These are phyloP conservation scores for Scaptomyza tumidula DNA, from an alignment of 2,888 invertebrate genomes.

Conservation along the genomic window DNA sequence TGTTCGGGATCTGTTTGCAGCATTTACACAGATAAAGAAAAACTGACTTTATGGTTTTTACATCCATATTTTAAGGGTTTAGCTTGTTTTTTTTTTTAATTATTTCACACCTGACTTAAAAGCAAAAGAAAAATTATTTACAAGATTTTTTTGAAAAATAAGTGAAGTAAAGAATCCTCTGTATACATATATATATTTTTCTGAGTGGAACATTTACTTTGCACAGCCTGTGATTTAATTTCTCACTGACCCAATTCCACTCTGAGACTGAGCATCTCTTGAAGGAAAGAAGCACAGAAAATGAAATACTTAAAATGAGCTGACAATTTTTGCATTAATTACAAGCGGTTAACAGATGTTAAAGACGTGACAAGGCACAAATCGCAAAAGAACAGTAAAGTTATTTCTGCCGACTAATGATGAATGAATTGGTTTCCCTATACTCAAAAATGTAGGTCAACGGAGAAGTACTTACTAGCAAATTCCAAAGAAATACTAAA, in stretches of 20 bases:
- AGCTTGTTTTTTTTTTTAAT: too few relatives aligned
- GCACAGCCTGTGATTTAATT: slow-evolving; percentile 42
- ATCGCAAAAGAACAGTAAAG: slow-evolving; percentile 14
- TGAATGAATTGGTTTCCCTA: neutral
- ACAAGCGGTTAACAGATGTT: slow-evolving; percentile 45
- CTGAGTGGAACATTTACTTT: slow-evolving; percentile 9
- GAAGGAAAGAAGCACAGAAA: neutral
- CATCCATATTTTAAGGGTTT: too few relatives aligned
- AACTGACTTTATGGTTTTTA: neutral
- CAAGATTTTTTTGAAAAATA: neutral
- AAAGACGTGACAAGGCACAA: slow-evolving; percentile 33
- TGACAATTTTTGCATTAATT: slow-evolving; percentile 65
- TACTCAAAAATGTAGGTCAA: slow-evolving; percentile 37
- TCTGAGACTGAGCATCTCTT: slow-evolving; percentile 22
- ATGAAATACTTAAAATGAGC: slow-evolving; percentile 18
- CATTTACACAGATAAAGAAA: slow-evolving; percentile 6
- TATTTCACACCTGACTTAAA: too few relatives aligned
- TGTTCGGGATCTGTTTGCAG: slow-evolving; percentile 56
- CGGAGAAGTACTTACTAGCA: slow-evolving; percentile 1
- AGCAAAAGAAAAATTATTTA: too few relatives aligned
- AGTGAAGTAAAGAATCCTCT: neutral
- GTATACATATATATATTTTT: neutral
- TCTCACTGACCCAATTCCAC: slow-evolving; percentile 57
- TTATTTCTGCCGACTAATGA: slow-evolving; percentile 4
- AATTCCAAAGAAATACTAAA: neutral